Conservation (phyloP, 2,888 invertebrate genomes). For the Macroteleia sp. region DNA sequence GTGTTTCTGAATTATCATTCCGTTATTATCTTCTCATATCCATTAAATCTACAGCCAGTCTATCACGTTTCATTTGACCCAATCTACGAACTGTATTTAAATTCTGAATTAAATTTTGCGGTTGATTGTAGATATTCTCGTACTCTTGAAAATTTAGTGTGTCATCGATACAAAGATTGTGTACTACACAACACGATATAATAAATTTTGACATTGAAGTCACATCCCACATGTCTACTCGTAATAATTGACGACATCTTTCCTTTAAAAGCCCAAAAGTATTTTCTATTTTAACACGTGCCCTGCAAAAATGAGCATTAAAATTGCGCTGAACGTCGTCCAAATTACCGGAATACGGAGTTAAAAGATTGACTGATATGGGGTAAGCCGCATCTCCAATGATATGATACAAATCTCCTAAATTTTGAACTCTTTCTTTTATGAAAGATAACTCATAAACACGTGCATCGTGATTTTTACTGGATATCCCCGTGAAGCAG, state of each 20-base stretch:
- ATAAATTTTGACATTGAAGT: slow-evolving; percentile 16
- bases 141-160: neutral
- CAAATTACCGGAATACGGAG: slow-evolving; percentile 1
- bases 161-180: slow-evolving; percentile 22
- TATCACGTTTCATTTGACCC: slow-evolving; percentile 28
- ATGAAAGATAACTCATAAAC: slow-evolving; percentile 13
- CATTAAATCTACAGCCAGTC: neutral
- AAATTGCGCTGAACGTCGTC: neutral
- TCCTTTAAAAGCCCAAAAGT: slow-evolving; percentile 16
- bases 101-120: slow-evolving; percentile 8
- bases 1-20: too few species aligned
- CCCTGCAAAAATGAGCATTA: neutral
- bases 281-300: slow-evolving; percentile 16
- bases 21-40: too few species aligned
- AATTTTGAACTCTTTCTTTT: neutral
- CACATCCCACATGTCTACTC: slow-evolving; percentile 12
- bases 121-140: slow-evolving; percentile 4
- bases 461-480: slow-evolving; percentile 21
- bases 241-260: slow-evolving; percentile 13
- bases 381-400: slow-evolving; percentile 16
- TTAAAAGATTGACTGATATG: slow-evolving; percentile 2
- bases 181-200: slow-evolving; percentile 23
- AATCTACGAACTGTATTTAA: slow-evolving; percentile 7
- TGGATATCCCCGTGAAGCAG: slow-evolving; percentile 15
- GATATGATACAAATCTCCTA: slow-evolving; percentile 2